These are phyloP conservation scores for Thymelicus acteon DNA, from an alignment of 2,888 invertebrate genomes.

Conservation along the genomic window DNA sequence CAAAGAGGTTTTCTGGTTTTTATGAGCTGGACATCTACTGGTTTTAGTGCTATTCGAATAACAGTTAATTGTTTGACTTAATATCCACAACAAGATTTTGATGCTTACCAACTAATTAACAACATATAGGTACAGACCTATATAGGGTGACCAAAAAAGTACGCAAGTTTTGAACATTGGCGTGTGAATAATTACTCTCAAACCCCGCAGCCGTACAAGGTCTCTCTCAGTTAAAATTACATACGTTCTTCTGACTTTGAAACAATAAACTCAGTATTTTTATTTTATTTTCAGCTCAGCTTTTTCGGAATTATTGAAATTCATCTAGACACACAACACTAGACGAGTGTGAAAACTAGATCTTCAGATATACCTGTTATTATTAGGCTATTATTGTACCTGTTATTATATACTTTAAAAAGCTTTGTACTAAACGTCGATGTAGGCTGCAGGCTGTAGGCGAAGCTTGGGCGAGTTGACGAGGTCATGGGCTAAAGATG, in stretches of 20 bases:
- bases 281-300: too few species aligned
- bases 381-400: background rate
- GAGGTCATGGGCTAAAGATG: constrained; percentile 27
- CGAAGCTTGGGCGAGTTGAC: constrained; percentile 24
- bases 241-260: too few species aligned
- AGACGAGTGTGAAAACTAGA: background rate
- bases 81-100: background rate
- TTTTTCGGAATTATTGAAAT: too few species aligned
- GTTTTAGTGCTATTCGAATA: background rate
- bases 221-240: too few species aligned
- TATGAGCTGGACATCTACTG: background rate
- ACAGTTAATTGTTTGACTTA: background rate
- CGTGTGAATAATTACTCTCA: too few species aligned
- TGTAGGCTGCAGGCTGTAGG: constrained; percentile 29
- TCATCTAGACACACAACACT: too few species aligned
- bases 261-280: too few species aligned
- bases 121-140: too few species aligned
- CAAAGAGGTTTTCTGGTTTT: background rate
- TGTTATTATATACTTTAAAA: background rate
- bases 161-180: too few species aligned
- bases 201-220: too few species aligned
- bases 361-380: background rate
- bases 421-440: constrained; percentile 8
- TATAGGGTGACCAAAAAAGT: too few species aligned
- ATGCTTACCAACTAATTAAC: too few species aligned